Percentiles rank a stretch among this genome's conserved stretches.
Evolutionary conservation across 1,140 invertebrate species (phyloP).

Genomic region (Holcopasites calliopsidis): DNA sequence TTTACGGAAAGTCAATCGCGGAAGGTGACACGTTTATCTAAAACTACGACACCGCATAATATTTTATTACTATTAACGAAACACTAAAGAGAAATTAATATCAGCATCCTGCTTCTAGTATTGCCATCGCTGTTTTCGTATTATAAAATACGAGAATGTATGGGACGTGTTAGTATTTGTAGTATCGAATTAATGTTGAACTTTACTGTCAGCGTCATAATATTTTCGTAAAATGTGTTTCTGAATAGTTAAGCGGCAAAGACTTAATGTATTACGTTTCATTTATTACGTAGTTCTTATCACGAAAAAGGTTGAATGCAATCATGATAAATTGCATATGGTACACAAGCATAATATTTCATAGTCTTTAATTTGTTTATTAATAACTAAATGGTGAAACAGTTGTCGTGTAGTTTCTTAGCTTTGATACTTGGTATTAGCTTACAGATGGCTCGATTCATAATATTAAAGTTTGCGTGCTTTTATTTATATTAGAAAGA

Average conservation of each 20-base stretch:
- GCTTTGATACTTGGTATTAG: too few species aligned
- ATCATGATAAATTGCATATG: neutral
- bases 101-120: neutral
- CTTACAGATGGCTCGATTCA: too few species aligned
- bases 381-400: neutral
- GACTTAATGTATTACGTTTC: neutral
- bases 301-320: neutral
- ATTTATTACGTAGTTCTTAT: neutral
- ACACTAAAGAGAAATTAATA: neutral
- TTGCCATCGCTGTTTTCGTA: slow-evolving; percentile 2
- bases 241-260: too few species aligned
- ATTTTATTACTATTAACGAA: neutral
- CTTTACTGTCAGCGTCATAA: too few species aligned
- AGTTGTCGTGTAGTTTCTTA: neutral
- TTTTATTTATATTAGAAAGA: neutral
- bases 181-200: too few species aligned
- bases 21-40: slow-evolving; percentile 39
- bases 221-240: too few species aligned
- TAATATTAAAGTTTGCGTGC: neutral
- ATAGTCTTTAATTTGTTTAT: slow-evolving; percentile 5
- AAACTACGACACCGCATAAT: slow-evolving; percentile 8
- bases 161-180: too few species aligned
- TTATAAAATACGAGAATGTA: neutral
- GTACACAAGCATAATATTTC: neutral
- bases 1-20: slow-evolving; percentile 50